These are phyloP conservation scores for Platygyra sinensis DNA, from an alignment of 64 coral and sea anemone genomes.

Conservation along the genomic window DNA sequence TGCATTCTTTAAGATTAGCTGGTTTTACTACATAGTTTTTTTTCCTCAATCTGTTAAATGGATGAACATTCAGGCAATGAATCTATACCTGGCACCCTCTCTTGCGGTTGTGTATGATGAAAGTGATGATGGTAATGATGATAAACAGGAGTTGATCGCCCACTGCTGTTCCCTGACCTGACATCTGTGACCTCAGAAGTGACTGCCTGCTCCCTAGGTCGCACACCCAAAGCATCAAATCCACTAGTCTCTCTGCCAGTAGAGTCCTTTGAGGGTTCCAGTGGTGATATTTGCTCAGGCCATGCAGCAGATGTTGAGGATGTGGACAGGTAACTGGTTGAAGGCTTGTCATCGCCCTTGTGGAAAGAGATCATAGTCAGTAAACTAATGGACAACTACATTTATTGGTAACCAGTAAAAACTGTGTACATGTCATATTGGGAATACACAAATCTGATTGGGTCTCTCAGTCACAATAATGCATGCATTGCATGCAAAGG, in stretches of 20 bases:
- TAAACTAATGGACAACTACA: not conserved
- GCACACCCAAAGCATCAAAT: constrained; percentile 75
- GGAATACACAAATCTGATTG: too few relatives aligned
- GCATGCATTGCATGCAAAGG: too few relatives aligned
- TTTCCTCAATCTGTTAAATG: too few relatives aligned
- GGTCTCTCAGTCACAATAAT: too few relatives aligned
- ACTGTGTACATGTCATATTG: too few relatives aligned
- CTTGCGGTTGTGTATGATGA: constrained; percentile 66
- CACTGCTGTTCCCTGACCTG: constrained; percentile 52
- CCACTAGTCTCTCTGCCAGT: constrained; percentile 8
- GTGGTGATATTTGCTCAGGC: constrained; percentile 85
- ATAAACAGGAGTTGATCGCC: constrained; percentile 73
- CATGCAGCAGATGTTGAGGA: constrained; percentile 72
- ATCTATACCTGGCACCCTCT: constrained; percentile 7
- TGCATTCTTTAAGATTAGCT: too few relatives aligned
- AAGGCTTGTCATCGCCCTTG: constrained; percentile 30
- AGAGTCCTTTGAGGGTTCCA: constrained; percentile 63
- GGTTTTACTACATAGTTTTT: too few relatives aligned
- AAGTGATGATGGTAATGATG: constrained; percentile 98
- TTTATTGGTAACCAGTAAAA: not conserved
- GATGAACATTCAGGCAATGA: not conserved
- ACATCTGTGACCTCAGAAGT: not conserved
- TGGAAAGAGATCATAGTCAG: not conserved
- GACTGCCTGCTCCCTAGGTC: constrained; percentile 30
- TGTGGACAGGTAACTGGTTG: constrained; percentile 35